Evolutionary conservation across 2,113 vertebrate species (phyloP), one percentile per base, ranked within the genome.

Genomic region (Rhea pennata): DNA sequence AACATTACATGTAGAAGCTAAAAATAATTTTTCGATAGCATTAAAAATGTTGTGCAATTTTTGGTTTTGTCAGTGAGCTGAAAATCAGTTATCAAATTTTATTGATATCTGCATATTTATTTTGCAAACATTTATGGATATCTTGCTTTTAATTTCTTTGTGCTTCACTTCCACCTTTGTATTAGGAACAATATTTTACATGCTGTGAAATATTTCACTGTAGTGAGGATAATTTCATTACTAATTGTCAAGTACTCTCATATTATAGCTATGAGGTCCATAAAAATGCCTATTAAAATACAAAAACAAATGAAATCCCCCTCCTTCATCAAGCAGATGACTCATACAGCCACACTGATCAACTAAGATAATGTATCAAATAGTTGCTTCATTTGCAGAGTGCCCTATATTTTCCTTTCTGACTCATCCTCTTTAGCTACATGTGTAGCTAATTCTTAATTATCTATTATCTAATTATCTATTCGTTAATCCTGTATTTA

Each of bases 201-300:
- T 75, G 91, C 84, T 95, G 91, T 95, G 91, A 92, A 95, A 95
- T 96, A 95, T 88, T 96, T 94, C 80, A 90, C 89, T 88, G 89
- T 92, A 86, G 94, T 95, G 94, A 90, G 89, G 91, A 88, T 96
- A 96, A 95, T 96, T 96, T 96, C 64, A 59, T 95, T 93, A 84
- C 95, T 96, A 95, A 95, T 96, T 96, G 94, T 96, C 94, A 96
- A 95, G 75, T 95, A 91, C 74, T 94, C 89, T 94, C 89, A 94
- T 97, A 91, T 93, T 96, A n/a, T 85, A 94, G 91, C 89, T 89
- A 26, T 65, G 87, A 87, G 84, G 92, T 85, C 94, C 78, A 73
- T 92, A 92, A 96, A 95, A 96, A 96, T 92, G 91, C 89, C 87
- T 90, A 80, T 95, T 96, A 96, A 92, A 96, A 92, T 87, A 96